These are phyloP conservation scores for Hydropotes inermis DNA, from an alignment of 2,113 vertebrate genomes.

Conservation along the genomic window DNA sequence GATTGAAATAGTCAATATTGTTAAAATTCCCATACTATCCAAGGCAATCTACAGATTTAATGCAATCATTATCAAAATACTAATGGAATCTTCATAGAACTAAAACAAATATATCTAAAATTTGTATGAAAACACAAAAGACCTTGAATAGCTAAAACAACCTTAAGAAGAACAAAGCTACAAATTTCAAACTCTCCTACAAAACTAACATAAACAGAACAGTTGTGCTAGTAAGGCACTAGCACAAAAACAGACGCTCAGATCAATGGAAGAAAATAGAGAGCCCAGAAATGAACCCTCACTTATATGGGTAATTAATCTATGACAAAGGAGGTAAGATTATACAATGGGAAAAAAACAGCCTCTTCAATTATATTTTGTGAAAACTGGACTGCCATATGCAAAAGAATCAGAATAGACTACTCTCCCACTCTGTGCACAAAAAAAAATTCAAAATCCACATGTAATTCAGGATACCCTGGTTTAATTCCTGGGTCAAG, in stretches of 20 bases:
- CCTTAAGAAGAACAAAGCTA: not conserved
- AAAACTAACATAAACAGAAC: not conserved
- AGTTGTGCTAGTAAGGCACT: not conserved
- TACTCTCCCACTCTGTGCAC: not conserved
- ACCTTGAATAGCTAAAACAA: not conserved
- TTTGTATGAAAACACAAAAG: not conserved
- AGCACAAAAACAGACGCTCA: not conserved
- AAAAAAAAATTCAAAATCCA: not conserved
- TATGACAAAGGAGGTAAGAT: not conserved
- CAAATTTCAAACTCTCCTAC: not conserved
- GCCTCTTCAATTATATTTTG: not conserved
- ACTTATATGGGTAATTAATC: not conserved
- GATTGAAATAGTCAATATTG: not conserved
- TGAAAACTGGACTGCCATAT: not conserved
- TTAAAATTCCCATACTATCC: not conserved
- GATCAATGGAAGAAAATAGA: not conserved
- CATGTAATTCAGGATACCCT: not conserved
- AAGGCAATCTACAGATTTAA: not conserved
- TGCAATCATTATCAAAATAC: not conserved
- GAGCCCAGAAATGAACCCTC: not conserved
- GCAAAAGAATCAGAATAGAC: not conserved
- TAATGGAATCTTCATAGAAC: not conserved
- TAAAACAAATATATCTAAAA: not conserved
- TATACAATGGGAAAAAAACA: not conserved
- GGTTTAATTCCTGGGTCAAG: not conserved